These are phyloP conservation scores for Drosophila lacicola DNA, from an alignment of 2,888 invertebrate genomes.

Conservation along the genomic window DNA sequence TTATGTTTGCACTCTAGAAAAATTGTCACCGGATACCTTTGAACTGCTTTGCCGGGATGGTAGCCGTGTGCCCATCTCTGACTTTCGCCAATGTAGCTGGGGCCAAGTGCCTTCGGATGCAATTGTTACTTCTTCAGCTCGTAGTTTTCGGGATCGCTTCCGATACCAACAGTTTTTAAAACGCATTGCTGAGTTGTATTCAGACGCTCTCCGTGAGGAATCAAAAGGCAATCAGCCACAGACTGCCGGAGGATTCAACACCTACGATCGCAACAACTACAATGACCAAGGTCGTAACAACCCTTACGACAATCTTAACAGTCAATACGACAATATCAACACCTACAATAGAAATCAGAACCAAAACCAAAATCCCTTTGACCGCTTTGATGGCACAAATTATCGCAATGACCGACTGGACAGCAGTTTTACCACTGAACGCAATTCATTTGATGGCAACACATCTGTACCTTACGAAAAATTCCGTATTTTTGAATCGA, in stretches of 20 bases:
- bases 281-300: conserved; percentile 64
- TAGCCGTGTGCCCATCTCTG: conserved; percentile 88
- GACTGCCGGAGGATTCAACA: conserved; percentile 41
- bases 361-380: conserved; percentile 59
- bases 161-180: conserved; percentile 89
- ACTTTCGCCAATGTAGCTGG: conserved; percentile 93
- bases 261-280: conserved; percentile 67
- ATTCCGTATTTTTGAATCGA: conserved; percentile 91
- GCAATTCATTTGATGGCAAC: conserved; percentile 68
- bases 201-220: conserved; percentile 71
- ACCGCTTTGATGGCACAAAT: conserved; percentile 54
- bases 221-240: conserved; percentile 56
- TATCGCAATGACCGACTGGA: conserved; percentile 80
- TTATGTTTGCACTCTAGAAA: conserved; percentile 85
- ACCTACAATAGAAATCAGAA: conserved; percentile 51
- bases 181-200: conserved; percentile 87
- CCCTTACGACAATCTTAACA: conserved; percentile 54
- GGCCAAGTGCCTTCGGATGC: conserved; percentile 93
- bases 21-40: conserved; percentile 89
- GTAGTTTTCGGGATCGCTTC: conserved; percentile 83
- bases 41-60: conserved; percentile 94
- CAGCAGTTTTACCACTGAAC: conserved; percentile 80
- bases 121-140: conserved; percentile 93
- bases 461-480: conserved; percentile 85
- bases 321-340: conserved; percentile 52